Base-by-base conservation (phyloP, 2,113 vertebrate genomes). In the Tetrao urogallus region DNA sequence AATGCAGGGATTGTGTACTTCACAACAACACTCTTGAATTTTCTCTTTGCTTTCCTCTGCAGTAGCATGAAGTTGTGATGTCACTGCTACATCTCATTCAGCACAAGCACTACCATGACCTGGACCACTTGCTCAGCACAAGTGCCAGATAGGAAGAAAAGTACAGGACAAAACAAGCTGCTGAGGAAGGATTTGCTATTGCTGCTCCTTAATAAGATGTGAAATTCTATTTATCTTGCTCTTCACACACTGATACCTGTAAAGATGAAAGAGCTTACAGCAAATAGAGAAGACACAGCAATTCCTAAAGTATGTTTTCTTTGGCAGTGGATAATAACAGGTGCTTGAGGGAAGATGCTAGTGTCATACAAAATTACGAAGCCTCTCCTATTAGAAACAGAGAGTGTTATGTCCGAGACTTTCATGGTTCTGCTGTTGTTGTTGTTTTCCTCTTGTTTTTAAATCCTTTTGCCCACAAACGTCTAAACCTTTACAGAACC, bases 61-160 rank as follows among this genome's bases (percentile, higher is more conserved):
- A 8, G 2, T 81, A 36, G 8, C 32, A 38, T 50, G n/a, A 34
- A 64, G 54, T 36, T 48, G 2, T 0, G 0, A 64, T 10, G 4
- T 38, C 83, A 27, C 50, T 50, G 8, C 10, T 56, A 17, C 11
- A 25, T 36, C 45, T 64, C 21, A 10, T 16, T 72, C 54, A 45
- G 9, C 7, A 16, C 15, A 50, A 76, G 13, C 12, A 19, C 13
- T 47, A 5, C 4, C 34, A 11, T 13, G 21, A 52, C 56, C 11
- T 57, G 28, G n/a, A 34, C 19, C 21, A 36, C 30, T 71, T 82
- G 22, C 15, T 63, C 16, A 20, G 11, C 19, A 52, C 11, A 34
- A 38, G 13, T 40, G 34, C 3, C 27, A 74, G 50, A 63, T 36
- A 25, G 4, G 30, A 38, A 82, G 10, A 73, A 82, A 70, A 80